Conservation (phyloP, 2,888 invertebrate species). For the Slavum lentiscoides region DNA sequence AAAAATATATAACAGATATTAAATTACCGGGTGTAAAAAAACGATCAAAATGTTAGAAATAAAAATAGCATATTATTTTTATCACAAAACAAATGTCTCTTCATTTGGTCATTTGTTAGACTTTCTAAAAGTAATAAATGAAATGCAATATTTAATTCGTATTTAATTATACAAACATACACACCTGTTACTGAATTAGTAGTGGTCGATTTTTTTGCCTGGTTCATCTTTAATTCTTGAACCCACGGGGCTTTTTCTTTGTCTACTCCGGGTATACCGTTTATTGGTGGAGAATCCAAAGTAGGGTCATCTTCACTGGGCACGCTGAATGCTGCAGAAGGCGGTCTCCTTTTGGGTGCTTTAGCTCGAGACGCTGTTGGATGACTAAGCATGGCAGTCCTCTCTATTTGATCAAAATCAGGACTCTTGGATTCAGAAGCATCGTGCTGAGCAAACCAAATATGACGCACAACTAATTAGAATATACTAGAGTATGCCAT, state of each 20-base stretch:
- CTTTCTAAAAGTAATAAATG: too few species aligned
- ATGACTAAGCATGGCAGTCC: slow-evolving; percentile 60
- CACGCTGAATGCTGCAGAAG: slow-evolving; percentile 61
- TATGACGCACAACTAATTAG: not conserved
- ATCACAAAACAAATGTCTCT: too few species aligned
- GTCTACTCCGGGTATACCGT: slow-evolving; percentile 43
- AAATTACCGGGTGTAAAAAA: too few species aligned
- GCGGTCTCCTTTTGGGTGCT: slow-evolving; percentile 70
- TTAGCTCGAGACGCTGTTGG: slow-evolving; percentile 65
- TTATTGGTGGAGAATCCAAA: slow-evolving; percentile 17
- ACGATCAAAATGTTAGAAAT: too few species aligned
- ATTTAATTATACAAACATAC: not conserved
- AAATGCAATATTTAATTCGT: too few species aligned
- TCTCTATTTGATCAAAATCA: slow-evolving; percentile 53
- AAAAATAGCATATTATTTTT: too few species aligned
- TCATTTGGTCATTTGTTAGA: too few species aligned
- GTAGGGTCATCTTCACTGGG: slow-evolving; percentile 34
- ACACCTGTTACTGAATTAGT: slow-evolving; percentile 55
- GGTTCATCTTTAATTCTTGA: slow-evolving; percentile 78
- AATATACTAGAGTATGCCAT: not conserved
- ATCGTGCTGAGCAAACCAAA: slow-evolving; percentile 15
- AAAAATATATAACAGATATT: too few species aligned
- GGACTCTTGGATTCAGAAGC: slow-evolving; percentile 39
- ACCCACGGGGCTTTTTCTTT: slow-evolving; percentile 71
- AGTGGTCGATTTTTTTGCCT: slow-evolving; percentile 67